A percentile compares a stretch with the other conserved stretches of the same genome.
These are phyloP conservation scores for Aelia acuminata DNA, from an alignment of 2,888 invertebrate species.

Conservation along the genomic window DNA sequence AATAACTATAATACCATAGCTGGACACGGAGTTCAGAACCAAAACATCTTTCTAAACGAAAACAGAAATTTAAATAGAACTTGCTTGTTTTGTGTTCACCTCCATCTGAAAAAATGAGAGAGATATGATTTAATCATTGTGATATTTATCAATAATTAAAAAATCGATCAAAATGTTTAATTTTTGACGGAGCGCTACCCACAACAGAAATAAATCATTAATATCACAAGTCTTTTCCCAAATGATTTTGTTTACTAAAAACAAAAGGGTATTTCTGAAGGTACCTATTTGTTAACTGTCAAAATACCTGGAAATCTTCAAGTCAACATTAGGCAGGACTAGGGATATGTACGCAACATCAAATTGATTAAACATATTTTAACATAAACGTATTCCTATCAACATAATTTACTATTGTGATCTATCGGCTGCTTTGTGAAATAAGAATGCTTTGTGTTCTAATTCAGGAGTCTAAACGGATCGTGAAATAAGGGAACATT, in stretches of 20 bases:
- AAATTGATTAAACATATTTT: conserved; percentile 23
- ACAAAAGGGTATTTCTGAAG: too few relatives aligned
- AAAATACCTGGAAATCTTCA: background rate
- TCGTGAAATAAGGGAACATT: conserved; percentile 17
- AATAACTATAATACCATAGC: too few relatives aligned
- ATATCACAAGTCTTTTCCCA: background rate
- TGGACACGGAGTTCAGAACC: too few relatives aligned
- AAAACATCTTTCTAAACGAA: too few relatives aligned
- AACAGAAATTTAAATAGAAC: too few relatives aligned
- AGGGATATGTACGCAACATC: background rate
- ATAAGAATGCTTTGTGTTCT: conserved; percentile 21
- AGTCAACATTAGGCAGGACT: background rate
- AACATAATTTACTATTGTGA: conserved; percentile 21
- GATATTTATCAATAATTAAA: too few relatives aligned
- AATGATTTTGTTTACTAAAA: background rate
- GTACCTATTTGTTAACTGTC: too few relatives aligned
- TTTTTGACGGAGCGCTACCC: background rate
- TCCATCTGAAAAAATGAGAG: too few relatives aligned
- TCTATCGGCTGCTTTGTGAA: conserved; percentile 8
- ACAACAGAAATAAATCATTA: background rate
- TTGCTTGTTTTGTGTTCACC: too few relatives aligned
- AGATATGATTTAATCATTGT: too few relatives aligned
- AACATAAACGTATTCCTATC: background rate
- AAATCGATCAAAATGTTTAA: background rate
- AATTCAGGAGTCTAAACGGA: conserved; percentile 26